phyloP scores from a whole-genome alignment of 2,797 vertebrate species.

The Chaetophractus vellerosus region DNA sequence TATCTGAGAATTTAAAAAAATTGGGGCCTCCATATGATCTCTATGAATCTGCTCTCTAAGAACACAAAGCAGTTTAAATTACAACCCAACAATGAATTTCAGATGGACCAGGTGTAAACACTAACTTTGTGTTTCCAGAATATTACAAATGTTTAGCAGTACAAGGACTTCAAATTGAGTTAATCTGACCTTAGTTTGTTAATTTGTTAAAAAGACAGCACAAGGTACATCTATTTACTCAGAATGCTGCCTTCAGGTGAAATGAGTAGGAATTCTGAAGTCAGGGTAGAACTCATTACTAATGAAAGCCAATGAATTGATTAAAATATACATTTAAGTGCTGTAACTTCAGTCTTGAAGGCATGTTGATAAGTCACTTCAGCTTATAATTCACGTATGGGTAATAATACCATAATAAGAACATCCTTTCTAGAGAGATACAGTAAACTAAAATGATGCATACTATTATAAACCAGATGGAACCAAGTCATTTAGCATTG shows the following conservation, averaged over 20 bases:
- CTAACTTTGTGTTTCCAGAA: constrained; percentile 52
- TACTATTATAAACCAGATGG: background rate
- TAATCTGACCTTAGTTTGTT: constrained; percentile 30
- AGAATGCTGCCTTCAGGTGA: background rate
- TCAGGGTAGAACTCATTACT: constrained; percentile 35
- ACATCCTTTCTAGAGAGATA: constrained; percentile 49
- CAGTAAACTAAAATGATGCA: constrained; percentile 53
- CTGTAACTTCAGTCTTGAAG: constrained; percentile 69
- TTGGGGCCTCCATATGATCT: constrained; percentile 45
- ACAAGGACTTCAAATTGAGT: constrained; percentile 1
- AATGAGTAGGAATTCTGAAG: constrained; percentile 62
- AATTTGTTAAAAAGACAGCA: background rate
- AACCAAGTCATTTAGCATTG: background rate
- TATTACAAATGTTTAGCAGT: constrained; percentile 53
- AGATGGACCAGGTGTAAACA: constrained; percentile 38
- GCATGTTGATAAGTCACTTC: constrained; percentile 29
- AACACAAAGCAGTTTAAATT: constrained; percentile 74
- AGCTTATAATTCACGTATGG: constrained; percentile 33
- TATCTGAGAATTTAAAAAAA: constrained; percentile 15
- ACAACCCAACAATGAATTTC: constrained; percentile 66
- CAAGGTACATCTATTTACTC: constrained; percentile 53
- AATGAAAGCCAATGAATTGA: constrained; percentile 59
- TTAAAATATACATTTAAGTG: constrained; percentile 69
- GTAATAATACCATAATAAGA: constrained; percentile 22
- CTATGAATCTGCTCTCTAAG: constrained; percentile 72